Conservation (phyloP, 2,797 vertebrate species). For the Eremophila alpestris region DNA sequence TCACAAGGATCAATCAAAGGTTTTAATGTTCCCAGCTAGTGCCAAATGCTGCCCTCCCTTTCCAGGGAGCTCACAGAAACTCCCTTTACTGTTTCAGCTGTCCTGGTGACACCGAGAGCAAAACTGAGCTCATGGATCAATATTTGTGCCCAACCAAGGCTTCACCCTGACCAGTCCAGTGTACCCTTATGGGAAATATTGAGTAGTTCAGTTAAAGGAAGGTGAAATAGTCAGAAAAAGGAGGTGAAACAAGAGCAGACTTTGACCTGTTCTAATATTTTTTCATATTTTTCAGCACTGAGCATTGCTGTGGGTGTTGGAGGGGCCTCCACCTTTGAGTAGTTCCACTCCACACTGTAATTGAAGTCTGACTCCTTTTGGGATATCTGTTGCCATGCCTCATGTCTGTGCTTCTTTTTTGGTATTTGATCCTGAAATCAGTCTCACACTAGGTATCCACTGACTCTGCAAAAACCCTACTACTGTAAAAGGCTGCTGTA, state of each 20-base stretch:
- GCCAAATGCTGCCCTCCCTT: neutral
- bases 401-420: neutral
- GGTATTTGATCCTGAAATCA: neutral
- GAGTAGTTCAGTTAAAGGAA: neutral
- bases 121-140: neutral
- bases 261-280: neutral
- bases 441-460: neutral
- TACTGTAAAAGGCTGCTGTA: neutral
- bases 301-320: neutral
- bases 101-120: neutral
- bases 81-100: neutral
- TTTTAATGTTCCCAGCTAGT: neutral
- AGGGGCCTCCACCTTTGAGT: fast-evolving
- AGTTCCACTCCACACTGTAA: neutral
- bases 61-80: neutral
- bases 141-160: neutral
- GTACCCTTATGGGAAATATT: neutral
- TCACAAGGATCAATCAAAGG: neutral
- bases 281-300: neutral
- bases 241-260: neutral
- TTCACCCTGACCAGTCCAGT: neutral
- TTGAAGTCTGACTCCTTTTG: neutral
- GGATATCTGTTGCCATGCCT: neutral
- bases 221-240: neutral
- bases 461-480: neutral